These are phyloP conservation scores for Homarus americanus DNA, from an alignment of 1,140 invertebrate genomes.

Conservation along the genomic window DNA sequence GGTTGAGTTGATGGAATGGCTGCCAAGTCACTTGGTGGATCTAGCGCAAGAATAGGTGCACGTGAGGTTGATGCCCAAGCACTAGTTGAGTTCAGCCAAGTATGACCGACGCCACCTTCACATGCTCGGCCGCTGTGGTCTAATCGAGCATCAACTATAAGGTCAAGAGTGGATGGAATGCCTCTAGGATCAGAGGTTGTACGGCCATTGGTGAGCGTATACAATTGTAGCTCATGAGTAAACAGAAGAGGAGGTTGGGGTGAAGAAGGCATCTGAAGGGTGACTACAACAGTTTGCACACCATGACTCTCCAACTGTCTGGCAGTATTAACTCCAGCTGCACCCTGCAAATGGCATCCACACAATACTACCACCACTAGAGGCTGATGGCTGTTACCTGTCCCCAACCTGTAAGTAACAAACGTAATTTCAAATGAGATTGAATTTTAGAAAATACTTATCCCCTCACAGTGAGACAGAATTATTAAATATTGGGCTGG, in stretches of 20 bases:
- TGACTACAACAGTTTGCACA: constrained; percentile 85
- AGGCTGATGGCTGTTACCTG: constrained; percentile 89
- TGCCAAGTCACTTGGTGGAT: constrained; percentile 83
- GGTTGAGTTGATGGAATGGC: constrained; percentile 79
- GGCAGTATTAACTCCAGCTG: constrained; percentile 83
- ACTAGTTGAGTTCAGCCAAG: constrained; percentile 57
- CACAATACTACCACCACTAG: constrained; percentile 88
- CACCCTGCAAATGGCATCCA: constrained; percentile 81
- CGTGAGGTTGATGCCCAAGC: constrained; percentile 81
- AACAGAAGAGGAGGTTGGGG: constrained; percentile 76
- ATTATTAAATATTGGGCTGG: too few species aligned
- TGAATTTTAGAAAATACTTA: too few species aligned
- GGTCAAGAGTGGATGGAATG: constrained; percentile 80
- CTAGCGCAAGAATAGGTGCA: constrained; percentile 89
- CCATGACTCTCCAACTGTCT: constrained; percentile 90
- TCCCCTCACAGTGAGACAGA: too few species aligned
- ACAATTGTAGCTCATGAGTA: constrained; percentile 79
- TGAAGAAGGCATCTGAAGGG: constrained; percentile 79
- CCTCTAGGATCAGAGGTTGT: constrained; percentile 77
- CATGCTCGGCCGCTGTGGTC: constrained; percentile 62
- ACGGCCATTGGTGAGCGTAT: constrained; percentile 59
- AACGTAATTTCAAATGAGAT: too few species aligned
- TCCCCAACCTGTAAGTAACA: constrained; percentile 80
- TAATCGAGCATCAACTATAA: constrained; percentile 81
- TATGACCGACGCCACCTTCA: constrained; percentile 40